These are phyloP conservation scores for Thalassoma bifasciatum DNA, from an alignment of 2,113 vertebrate genomes.

Conservation along the genomic window DNA sequence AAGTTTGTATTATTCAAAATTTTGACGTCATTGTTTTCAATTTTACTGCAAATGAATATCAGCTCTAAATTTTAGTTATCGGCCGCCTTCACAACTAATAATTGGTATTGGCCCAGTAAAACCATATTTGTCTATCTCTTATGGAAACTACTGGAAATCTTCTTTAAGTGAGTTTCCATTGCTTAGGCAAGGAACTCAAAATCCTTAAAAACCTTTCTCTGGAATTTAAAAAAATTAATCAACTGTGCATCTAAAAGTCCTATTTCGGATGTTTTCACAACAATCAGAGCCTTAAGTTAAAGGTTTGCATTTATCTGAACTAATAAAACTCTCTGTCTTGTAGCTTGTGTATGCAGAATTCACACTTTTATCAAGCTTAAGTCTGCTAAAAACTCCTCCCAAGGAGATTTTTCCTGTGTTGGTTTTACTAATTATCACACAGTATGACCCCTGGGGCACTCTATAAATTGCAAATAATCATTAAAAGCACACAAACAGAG, in stretches of 20 bases:
- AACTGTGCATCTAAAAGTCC: not conserved
- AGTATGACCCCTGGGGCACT: conserved; percentile 9
- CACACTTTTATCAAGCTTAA: not conserved
- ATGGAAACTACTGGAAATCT: not conserved
- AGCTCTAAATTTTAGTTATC: too few species aligned
- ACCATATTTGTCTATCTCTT: too few species aligned
- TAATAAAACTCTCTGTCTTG: conserved; percentile 3
- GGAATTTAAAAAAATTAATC: not conserved
- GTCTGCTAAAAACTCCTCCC: conserved; percentile 1
- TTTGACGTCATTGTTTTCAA: too few species aligned
- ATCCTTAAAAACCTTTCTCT: not conserved
- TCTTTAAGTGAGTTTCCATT: not conserved
- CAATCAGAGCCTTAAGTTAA: not conserved
- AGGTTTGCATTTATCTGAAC: not conserved
- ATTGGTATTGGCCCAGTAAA: too few species aligned
- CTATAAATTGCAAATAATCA: conserved; percentile 15
- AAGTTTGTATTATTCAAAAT: too few species aligned
- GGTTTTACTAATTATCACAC: conserved; percentile 34
- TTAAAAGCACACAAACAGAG: conserved; percentile 41
- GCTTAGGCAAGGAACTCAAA: not conserved
- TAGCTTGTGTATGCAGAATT: not conserved
- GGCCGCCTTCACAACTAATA: too few species aligned
- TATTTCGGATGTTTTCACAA: not conserved
- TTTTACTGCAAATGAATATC: too few species aligned
- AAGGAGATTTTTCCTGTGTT: conserved; percentile 28